Evolutionary conservation across 2,888 invertebrate genomes (phyloP).

Genomic region (Coleophora flavipennella): DNA sequence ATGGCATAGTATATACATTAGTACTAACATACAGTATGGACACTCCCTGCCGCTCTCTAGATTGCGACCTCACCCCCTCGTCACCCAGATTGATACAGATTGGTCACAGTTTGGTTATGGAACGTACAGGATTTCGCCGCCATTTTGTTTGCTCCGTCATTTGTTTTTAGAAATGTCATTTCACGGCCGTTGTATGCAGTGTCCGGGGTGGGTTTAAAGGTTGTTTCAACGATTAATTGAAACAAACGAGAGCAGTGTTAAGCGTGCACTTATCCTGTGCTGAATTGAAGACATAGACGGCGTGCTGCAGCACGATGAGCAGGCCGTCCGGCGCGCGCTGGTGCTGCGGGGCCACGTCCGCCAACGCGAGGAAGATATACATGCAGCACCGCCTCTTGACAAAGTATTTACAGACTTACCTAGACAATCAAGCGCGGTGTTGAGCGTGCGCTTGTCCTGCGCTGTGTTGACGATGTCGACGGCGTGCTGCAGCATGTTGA

Average conservation of each 20-base stretch:
- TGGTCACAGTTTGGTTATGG: no score
- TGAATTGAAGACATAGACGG: slow-evolving; percentile 30
- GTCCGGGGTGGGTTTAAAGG: no score
- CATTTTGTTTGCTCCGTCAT: no score
- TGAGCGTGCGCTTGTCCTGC: slow-evolving; percentile 71
- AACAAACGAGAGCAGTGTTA: slow-evolving; percentile 81
- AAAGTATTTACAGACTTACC: slow-evolving; percentile 50
- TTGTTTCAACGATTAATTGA: no score
- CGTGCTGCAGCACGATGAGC: slow-evolving; percentile 32
- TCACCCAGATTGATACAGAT: no score
- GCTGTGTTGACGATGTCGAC: slow-evolving; percentile 28
- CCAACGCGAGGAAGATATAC: slow-evolving; percentile 65
- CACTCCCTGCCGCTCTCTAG: no score
- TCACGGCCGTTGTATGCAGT: no score
- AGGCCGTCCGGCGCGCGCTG: slow-evolving; percentile 60
- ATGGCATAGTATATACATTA: no score
- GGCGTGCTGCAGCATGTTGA: slow-evolving; percentile 35
- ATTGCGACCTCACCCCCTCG: no score
- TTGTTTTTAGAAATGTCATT: no score
- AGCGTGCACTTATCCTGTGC: slow-evolving; percentile 71
- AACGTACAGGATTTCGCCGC: no score
- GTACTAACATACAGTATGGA: no score
- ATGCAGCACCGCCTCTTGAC: slow-evolving; percentile 67
- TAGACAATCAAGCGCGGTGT: slow-evolving; percentile 83
- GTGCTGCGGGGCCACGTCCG: slow-evolving; percentile 63